phyloP scores from a whole-genome alignment of 2,113 vertebrate species.

The Oncorhynchus clarkii region DNA sequence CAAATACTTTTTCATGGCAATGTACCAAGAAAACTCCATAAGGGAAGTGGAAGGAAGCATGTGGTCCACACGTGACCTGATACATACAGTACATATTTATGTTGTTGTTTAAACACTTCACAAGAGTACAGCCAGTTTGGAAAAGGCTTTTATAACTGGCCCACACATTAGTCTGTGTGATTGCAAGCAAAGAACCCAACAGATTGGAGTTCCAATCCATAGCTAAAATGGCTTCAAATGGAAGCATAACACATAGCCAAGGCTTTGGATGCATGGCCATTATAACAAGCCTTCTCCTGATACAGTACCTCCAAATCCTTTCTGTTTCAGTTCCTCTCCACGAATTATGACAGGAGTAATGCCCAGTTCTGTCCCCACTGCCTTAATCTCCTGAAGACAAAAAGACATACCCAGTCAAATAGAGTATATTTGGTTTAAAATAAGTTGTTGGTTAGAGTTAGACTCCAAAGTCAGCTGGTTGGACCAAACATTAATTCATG shows the following conservation, averaged over 20 bases:
- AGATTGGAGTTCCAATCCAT: too few species aligned
- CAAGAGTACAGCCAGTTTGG: too few species aligned
- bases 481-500: too few species aligned
- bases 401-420: neutral
- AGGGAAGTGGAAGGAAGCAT: neutral
- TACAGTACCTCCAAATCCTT: constrained; percentile 90
- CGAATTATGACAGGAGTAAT: constrained; percentile 87
- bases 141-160: too few species aligned
- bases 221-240: too few species aligned
- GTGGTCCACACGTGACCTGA: neutral
- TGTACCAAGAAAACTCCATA: neutral
- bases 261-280: too few species aligned
- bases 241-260: too few species aligned
- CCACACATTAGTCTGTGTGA: too few species aligned
- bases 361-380: constrained; percentile 85
- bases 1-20: too few species aligned
- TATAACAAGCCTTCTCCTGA: neutral
- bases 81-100: neutral
- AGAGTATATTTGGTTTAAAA: neutral
- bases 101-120: neutral
- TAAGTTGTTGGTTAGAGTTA: too few species aligned
- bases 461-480: too few species aligned
- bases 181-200: too few species aligned
- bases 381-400: constrained; percentile 85
- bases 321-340: constrained; percentile 88